phyloP scores from a whole-genome alignment of 2,113 vertebrate species.

The Zosterops japonicus region DNA sequence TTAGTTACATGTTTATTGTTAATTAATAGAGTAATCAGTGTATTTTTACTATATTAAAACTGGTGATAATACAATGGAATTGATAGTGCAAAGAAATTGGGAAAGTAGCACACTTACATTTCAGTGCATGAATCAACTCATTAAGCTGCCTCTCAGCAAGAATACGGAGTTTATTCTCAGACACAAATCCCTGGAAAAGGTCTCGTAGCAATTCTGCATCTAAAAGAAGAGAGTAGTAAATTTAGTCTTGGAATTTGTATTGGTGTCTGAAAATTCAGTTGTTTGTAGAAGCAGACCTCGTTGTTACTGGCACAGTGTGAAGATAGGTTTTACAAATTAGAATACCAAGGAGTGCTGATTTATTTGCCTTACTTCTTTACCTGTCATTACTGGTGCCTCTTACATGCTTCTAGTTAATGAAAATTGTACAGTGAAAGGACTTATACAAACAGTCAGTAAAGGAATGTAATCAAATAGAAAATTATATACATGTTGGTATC shows the following conservation, averaged over 20 bases:
- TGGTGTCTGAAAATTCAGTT: neutral
- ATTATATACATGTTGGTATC: neutral
- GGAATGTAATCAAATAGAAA: neutral
- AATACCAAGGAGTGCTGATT: neutral
- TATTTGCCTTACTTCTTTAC: neutral
- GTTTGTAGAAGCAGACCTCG: neutral
- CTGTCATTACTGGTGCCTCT: neutral
- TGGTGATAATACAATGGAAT: neutral
- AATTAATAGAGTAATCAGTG: neutral
- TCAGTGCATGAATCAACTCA: constrained; percentile 83
- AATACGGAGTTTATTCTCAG: constrained; percentile 78
- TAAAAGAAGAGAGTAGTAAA: constrained; percentile 60
- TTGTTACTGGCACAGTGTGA: neutral
- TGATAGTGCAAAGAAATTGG: neutral
- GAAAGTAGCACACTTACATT: constrained; percentile 76
- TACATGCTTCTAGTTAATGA: neutral
- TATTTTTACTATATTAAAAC: neutral
- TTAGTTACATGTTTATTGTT: neutral
- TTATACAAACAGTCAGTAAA: neutral
- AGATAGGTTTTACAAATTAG: neutral
- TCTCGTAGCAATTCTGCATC: constrained; percentile 84
- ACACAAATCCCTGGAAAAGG: constrained; percentile 79
- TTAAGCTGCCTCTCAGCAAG: constrained; percentile 80
- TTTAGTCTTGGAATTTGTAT: neutral
- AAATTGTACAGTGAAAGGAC: neutral